Conservation (phyloP, 92 coral and sea anemone genomes). For the Phymanthus crucifer region DNA sequence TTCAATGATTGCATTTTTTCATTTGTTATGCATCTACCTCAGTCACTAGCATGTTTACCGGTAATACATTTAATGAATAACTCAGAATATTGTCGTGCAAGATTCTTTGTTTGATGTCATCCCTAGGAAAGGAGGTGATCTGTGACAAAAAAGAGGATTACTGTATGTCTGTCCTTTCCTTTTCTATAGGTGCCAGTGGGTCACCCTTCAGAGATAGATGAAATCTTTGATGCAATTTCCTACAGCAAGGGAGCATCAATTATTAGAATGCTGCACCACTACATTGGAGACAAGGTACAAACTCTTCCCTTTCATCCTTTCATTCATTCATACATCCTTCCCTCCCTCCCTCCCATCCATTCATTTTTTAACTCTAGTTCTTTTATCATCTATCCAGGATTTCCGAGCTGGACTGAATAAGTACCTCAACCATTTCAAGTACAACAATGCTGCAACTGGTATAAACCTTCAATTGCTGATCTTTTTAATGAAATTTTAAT, state of each 20-base stretch:
- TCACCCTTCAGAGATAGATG: conserved; percentile 91
- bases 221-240: conserved; percentile 95
- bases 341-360: not conserved
- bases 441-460: conserved; percentile 95
- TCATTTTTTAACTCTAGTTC: too few species aligned
- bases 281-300: conserved; percentile 88
- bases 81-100: too few species aligned
- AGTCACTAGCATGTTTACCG: too few species aligned
- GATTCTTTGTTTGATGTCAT: too few species aligned
- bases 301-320: not conserved
- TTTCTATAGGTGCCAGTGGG: conserved; percentile 90
- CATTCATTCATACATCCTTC: not conserved
- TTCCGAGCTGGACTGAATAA: conserved; percentile 77
- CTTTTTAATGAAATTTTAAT: too few species aligned
- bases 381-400: conserved; percentile 49
- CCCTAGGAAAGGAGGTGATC: too few species aligned
- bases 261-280: conserved; percentile 93
- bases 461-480: not conserved
- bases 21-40: too few species aligned
- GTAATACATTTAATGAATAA: too few species aligned
- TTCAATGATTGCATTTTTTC: too few species aligned
- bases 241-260: conserved; percentile 98
- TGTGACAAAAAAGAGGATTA: too few species aligned
- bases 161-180: not conserved
- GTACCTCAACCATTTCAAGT: conserved; percentile 86